Conservation (phyloP, 2,888 invertebrate species). For the Spialia ferax region DNA sequence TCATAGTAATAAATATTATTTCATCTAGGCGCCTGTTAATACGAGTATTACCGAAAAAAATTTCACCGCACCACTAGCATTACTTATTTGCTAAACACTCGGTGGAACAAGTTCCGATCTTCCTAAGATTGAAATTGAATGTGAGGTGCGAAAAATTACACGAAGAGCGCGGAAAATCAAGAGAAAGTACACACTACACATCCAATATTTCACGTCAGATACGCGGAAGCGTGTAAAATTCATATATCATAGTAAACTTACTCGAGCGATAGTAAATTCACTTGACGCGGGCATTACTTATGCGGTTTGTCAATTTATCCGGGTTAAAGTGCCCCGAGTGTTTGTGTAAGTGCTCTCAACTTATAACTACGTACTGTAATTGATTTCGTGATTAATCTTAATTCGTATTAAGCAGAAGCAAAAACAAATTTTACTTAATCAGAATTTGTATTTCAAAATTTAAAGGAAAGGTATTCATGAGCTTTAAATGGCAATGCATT, state of each 20-base stretch:
- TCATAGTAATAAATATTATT: too few relatives aligned
- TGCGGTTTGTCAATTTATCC: constrained; percentile 27
- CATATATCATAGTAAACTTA: constrained; percentile 31
- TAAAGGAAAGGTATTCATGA: too few relatives aligned
- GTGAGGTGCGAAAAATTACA: constrained; percentile 40
- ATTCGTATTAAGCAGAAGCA: neutral
- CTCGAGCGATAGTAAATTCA: constrained; percentile 27
- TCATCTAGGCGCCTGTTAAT: too few relatives aligned
- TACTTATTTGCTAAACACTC: neutral
- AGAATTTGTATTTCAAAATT: too few relatives aligned
- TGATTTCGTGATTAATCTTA: constrained; percentile 22
- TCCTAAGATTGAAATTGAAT: constrained; percentile 33
- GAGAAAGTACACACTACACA: constrained; percentile 35
- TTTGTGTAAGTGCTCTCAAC: constrained; percentile 12
- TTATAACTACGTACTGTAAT: constrained; percentile 23
- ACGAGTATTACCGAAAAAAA: neutral
- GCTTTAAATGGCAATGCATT: too few relatives aligned
- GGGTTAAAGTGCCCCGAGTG: constrained; percentile 14
- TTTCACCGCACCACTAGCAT: neutral
- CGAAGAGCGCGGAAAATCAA: constrained; percentile 20
- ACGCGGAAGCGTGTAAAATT: constrained; percentile 22
- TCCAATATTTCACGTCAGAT: constrained; percentile 36
- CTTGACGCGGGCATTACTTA: constrained; percentile 29
- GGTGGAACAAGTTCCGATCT: neutral
- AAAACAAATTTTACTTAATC: too few relatives aligned